Evolutionary conservation across 2,113 vertebrate genomes (phyloP).

Genomic region (Gobiocypris rarus): DNA sequence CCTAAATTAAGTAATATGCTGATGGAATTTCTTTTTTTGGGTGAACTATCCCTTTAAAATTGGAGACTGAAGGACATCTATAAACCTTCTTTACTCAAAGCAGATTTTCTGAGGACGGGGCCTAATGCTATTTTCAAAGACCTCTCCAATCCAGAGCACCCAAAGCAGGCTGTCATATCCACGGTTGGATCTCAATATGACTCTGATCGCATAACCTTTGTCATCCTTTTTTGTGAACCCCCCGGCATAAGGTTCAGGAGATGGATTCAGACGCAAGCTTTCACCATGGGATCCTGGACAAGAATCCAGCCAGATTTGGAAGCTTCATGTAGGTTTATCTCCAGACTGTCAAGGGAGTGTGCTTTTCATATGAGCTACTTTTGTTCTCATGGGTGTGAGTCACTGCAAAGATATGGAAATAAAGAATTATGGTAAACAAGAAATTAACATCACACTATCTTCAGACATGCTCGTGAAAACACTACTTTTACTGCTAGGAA

Average conservation of each 20-base stretch:
- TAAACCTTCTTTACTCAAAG: neutral
- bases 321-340: slow-evolving; percentile 7
- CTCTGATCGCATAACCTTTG: slow-evolving; percentile 27
- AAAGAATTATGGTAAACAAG: neutral
- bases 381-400: neutral
- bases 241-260: neutral
- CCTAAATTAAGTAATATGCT: too few relatives aligned
- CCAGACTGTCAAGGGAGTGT: neutral
- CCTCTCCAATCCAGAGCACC: slow-evolving; percentile 18
- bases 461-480: neutral
- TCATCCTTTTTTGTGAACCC: slow-evolving; percentile 21
- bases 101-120: neutral
- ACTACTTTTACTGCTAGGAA: neutral
- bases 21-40: too few relatives aligned
- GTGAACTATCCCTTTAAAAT: neutral
- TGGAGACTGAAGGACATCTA: neutral
- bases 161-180: slow-evolving; percentile 47
- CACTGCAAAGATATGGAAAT: neutral
- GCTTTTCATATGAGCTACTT: neutral
- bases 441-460: neutral
- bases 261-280: slow-evolving; percentile 7
- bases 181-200: slow-evolving; percentile 19
- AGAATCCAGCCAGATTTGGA: slow-evolving; percentile 18
- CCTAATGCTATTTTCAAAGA: slow-evolving; percentile 21
- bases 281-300: slow-evolving; percentile 1